These are phyloP conservation scores for Apostichopus japonicus DNA, from an alignment of 35 echinoderm and acorn worm genomes.

Conservation along the genomic window DNA sequence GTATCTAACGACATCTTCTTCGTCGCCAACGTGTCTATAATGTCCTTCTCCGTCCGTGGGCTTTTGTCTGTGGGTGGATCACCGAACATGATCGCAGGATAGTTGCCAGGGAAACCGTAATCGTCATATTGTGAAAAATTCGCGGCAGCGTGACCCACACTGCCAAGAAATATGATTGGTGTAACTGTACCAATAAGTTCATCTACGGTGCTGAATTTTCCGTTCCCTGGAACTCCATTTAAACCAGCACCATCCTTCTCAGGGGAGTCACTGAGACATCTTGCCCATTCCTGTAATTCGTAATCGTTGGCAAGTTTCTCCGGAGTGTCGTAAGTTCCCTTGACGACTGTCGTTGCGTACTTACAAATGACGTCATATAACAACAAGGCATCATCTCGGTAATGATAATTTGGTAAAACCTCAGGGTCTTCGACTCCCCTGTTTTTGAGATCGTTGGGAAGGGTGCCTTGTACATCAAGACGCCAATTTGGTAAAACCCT, in stretches of 20 bases:
- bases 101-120: constrained; percentile 74
- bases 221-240: constrained; percentile 77
- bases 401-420: constrained; percentile 77
- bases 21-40: constrained; percentile 47
- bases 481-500: constrained; percentile 63
- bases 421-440: constrained; percentile 75
- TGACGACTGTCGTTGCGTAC: constrained; percentile 55
- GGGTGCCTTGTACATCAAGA: constrained; percentile 63
- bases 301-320: constrained; percentile 50
- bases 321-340: constrained; percentile 43
- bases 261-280: constrained; percentile 1
- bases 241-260: constrained; percentile 52
- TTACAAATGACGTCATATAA: constrained; percentile 49
- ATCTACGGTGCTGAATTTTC: constrained; percentile 60
- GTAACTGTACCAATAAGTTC: constrained; percentile 60
- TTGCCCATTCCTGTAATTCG: constrained; percentile 64
- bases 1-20: constrained; percentile 59
- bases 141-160: constrained; percentile 70
- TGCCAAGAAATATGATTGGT: constrained; percentile 72
- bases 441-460: constrained; percentile 67
- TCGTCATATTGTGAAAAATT: constrained; percentile 83
- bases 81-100: constrained; percentile 64
- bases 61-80: constrained; percentile 71
- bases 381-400: constrained; percentile 73
- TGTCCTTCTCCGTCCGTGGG: constrained; percentile 45